Base-by-base conservation (phyloP, 2,888 invertebrate genomes). In the Cetonia aurata region DNA sequence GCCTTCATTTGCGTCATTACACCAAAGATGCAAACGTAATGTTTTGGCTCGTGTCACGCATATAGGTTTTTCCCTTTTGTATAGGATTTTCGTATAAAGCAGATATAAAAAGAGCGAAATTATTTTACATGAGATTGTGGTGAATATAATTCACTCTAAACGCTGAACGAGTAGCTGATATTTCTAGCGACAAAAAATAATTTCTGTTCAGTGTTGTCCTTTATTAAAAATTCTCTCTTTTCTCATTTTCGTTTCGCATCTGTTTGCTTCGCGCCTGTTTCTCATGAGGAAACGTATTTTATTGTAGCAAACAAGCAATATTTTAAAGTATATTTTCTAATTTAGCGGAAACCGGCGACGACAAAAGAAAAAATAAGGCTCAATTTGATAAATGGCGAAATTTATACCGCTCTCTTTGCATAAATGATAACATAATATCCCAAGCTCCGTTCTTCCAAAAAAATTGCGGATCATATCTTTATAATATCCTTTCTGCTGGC, bases 301-400 rank as follows among this genome's bases (percentile, higher is more conserved):
- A 50, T 46, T 55, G 44, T 65, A 55, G 60, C 69, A 62, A 71
- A 71, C 71, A 71, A 69, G 69, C 71, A 71, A 68, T 71, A 69
- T 71, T 71, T 66, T 69, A 71, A 62, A 71, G 71, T 71, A 69
- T 69, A 71, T 71, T 71, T 71, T 66, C 71, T 71, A 71, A 71
- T 71, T 71, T 69, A 65, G 65, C 62, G 68, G 71, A 68, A 71
- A 69, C 65, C 56, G 69, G 68, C 44, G 65, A 71, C 62, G 68
- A 71, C 71, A 68, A 68, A 62, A 62, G 68, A 65, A 71, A 62
- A 71, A 71, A 69, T 69, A 69, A 71, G 71, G 56, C 67, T 62
- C 68, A 68, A 68, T 71, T 68, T 68, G 68, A 71, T 71, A 71
- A 71, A 71, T 71, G 69, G 71, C 56, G 52, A 65, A 65, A 53